Percentiles rank a stretch among this genome's conserved stretches.
Conservation (phyloP, 1,140 invertebrate genomes). For the Anoplolepis gracilipes region DNA sequence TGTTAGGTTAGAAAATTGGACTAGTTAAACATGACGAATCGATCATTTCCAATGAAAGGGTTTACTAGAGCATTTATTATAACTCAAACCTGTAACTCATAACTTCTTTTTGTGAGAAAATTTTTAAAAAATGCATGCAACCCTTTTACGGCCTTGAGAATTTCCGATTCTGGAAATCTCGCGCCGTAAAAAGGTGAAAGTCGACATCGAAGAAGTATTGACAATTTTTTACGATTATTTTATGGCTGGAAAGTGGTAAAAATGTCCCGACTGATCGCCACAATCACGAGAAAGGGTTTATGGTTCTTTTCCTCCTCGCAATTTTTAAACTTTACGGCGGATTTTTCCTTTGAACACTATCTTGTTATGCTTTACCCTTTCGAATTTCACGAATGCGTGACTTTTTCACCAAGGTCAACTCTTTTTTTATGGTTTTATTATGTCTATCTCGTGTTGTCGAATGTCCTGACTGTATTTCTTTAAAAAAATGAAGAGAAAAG, state of each 20-base stretch:
- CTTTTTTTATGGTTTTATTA: slow-evolving; percentile 82
- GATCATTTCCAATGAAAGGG: slow-evolving; percentile 84
- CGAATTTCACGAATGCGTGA: slow-evolving; percentile 79
- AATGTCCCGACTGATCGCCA: slow-evolving; percentile 56
- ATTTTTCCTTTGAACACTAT: slow-evolving; percentile 66
- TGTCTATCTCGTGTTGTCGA: neutral
- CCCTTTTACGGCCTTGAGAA: slow-evolving; percentile 77
- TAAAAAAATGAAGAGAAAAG: slow-evolving; percentile 37
- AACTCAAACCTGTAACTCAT: slow-evolving; percentile 70
- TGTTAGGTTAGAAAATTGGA: slow-evolving; percentile 56
- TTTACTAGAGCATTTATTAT: slow-evolving; percentile 73
- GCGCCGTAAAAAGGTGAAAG: slow-evolving; percentile 36
- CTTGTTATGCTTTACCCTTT: slow-evolving; percentile 75
- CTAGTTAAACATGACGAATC: slow-evolving; percentile 80
- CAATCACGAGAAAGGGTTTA: slow-evolving; percentile 79
- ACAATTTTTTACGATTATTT: slow-evolving; percentile 75
- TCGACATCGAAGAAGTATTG: slow-evolving; percentile 56
- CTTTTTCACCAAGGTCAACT: slow-evolving; percentile 70
- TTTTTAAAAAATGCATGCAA: slow-evolving; percentile 74
- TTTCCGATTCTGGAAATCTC: slow-evolving; percentile 4
- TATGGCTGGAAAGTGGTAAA: slow-evolving; percentile 63
- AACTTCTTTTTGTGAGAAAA: slow-evolving; percentile 79
- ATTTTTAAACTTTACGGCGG: slow-evolving; percentile 72
- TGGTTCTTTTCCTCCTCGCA: slow-evolving; percentile 56
- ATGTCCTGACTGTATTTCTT: slow-evolving; percentile 72